Conservation (phyloP, 23 tunicate genomes). For the Halocynthia aurantium region DNA sequence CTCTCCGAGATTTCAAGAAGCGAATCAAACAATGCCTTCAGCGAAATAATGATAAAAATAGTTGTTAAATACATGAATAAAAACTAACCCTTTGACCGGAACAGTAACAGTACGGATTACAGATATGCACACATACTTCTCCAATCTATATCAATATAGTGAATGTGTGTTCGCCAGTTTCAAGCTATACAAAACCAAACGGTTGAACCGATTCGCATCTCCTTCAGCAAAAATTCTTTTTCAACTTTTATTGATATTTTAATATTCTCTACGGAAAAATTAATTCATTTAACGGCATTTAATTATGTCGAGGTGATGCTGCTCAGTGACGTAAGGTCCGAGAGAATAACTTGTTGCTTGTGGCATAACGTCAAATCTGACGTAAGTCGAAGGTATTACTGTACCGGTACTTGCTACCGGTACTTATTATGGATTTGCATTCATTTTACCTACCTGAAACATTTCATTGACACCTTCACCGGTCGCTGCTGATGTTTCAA, state of each 20-base stretch:
- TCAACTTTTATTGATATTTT: no score
- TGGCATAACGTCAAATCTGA: no score
- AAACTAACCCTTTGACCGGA: no score
- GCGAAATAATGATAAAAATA: neutral
- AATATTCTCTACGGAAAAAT: no score
- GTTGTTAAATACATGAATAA: no score
- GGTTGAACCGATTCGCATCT: neutral
- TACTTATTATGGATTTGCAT: neutral
- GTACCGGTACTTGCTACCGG: neutral
- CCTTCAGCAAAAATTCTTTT: neutral
- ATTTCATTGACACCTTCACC: constrained; percentile 86
- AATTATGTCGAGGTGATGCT: no score
- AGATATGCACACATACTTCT: no score
- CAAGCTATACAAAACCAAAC: neutral
- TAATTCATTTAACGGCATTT: no score
- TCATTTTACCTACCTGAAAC: constrained; percentile 31
- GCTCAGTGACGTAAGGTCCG: no score
- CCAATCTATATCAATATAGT: no score
- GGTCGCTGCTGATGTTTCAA: constrained; percentile 91
- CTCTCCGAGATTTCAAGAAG: constrained; percentile 55
- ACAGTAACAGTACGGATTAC: no score
- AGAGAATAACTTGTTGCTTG: no score
- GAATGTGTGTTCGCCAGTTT: neutral
- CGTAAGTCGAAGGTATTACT: neutral
- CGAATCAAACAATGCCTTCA: constrained; percentile 29